Conservation (phyloP, 1,140 invertebrate species). For the Asobara japonica region DNA sequence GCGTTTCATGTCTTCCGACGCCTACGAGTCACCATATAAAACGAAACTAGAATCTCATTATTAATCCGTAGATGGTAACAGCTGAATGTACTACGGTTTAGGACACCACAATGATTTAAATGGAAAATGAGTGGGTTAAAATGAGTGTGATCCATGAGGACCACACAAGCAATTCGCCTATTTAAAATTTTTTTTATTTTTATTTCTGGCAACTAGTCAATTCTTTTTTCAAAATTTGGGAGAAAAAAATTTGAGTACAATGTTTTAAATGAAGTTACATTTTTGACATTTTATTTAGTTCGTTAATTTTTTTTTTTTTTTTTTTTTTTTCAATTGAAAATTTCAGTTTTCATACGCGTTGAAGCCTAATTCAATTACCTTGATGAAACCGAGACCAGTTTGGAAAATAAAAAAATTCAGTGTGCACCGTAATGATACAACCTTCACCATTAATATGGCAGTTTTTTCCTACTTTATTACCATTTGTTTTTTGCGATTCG, state of each 20-base stretch:
- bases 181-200: no score
- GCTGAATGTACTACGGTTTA: background rate
- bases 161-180: no score
- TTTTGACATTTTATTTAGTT: no score
- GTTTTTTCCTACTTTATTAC: slow-evolving; percentile 4
- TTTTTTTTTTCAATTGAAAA: no score
- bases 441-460: background rate
- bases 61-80: background rate
- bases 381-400: background rate
- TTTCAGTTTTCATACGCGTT: background rate
- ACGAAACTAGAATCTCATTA: slow-evolving; percentile 5
- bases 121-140: background rate
- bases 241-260: no score
- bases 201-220: no score
- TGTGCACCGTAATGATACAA: background rate
- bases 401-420: background rate
- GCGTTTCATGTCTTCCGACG: background rate
- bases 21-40: slow-evolving; percentile 2
- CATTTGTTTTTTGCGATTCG: background rate
- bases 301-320: no score
- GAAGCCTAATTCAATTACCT: slow-evolving; percentile 3
- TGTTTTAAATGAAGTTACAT: no score
- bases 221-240: no score
- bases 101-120: background rate
- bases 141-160: no score